Base-by-base conservation (phyloP, 2,797 vertebrate genomes). In the Darevskia nairensis region DNA sequence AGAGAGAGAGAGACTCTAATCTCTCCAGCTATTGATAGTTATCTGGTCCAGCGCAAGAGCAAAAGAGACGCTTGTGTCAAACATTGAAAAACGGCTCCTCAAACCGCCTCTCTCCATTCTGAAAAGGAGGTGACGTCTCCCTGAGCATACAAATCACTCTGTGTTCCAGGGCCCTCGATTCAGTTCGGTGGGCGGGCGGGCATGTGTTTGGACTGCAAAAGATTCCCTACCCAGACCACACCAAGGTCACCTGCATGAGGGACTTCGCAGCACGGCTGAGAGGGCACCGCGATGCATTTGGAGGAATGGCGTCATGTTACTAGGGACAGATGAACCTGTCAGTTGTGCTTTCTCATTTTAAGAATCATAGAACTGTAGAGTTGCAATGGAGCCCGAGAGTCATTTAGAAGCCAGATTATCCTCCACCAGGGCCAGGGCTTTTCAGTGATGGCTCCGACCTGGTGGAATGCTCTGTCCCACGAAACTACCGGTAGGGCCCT, bases 81-180 rank as follows among this genome's bases (percentile, higher is more conserved):
- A 93, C 66, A 86, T 82, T 96, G 96, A 96, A 95, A 96, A 96
- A 96, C 95, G 94, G 94, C 95, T 95, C 95, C 92, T 95, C 95
- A 93, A 92, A 93, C 93, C 93, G 95, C 91, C 94, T 93, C 94
- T 95, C 90, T 90, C 93, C 94, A 93, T 94, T 80, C 91, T 92
- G 94, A 94, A 95, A 95, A 90, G 78, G 89, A 88, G 91, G 92
- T 90, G 93, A 88, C 46, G 46, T 93, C 92, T 87, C 41, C 0
- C 74, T 55, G 50, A 91, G 95, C 94, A 96, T 96, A 95, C 87
- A 92, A 96, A 96, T 92, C 90, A 77, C 6, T 4, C 88, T 71
- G 82, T 19, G 21, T 86, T 90, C 80, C 50, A 69, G 90, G 84
- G 61, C 82, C 90, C 80, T 55, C 2, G 21, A 29, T 85, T 91